These are phyloP conservation scores for Petromus typicus DNA, from an alignment of 2,113 vertebrate species.

Conservation along the genomic window DNA sequence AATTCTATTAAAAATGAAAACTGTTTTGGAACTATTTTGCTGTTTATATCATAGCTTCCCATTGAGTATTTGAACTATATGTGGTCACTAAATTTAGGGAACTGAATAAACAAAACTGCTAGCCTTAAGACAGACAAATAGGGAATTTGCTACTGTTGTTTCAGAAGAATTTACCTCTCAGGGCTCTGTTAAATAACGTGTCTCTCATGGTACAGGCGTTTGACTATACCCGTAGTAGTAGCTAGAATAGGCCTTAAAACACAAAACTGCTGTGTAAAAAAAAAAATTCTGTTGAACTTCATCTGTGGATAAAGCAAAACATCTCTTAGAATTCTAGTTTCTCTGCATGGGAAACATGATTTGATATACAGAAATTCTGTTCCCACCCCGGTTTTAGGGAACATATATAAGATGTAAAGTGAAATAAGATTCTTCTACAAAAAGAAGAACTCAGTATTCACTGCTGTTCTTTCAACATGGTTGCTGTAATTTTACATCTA, in stretches of 20 bases:
- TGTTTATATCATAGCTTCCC: slow-evolving; percentile 38
- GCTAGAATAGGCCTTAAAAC: slow-evolving; percentile 45
- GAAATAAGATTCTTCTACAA: slow-evolving; percentile 52
- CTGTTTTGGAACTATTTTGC: slow-evolving; percentile 48
- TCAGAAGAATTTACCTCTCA: slow-evolving; percentile 49
- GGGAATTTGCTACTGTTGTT: slow-evolving; percentile 51
- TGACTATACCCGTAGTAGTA: not conserved
- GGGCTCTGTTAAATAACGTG: slow-evolving; percentile 47
- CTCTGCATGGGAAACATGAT: slow-evolving; percentile 39
- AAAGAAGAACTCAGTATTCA: slow-evolving; percentile 67
- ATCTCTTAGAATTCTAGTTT: slow-evolving; percentile 68
- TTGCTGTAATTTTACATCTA: not conserved
- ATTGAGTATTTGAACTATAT: slow-evolving; percentile 14
- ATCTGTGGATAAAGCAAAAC: slow-evolving; percentile 62
- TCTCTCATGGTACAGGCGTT: slow-evolving; percentile 14
- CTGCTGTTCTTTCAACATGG: not conserved
- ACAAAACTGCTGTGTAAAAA: slow-evolving; percentile 42
- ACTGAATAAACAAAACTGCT: slow-evolving; percentile 64
- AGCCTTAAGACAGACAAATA: slow-evolving; percentile 24
- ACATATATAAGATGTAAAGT: slow-evolving; percentile 61
- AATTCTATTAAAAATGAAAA: not conserved
- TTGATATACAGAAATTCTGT: slow-evolving; percentile 64
- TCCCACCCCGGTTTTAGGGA: slow-evolving; percentile 61
- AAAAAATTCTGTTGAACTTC: slow-evolving; percentile 55
- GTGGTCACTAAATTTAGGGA: slow-evolving; percentile 56